Percentiles rank a stretch among this genome's conserved stretches.
Evolutionary conservation across 2,797 vertebrate genomes (phyloP).

Genomic region (Tinamus major): DNA sequence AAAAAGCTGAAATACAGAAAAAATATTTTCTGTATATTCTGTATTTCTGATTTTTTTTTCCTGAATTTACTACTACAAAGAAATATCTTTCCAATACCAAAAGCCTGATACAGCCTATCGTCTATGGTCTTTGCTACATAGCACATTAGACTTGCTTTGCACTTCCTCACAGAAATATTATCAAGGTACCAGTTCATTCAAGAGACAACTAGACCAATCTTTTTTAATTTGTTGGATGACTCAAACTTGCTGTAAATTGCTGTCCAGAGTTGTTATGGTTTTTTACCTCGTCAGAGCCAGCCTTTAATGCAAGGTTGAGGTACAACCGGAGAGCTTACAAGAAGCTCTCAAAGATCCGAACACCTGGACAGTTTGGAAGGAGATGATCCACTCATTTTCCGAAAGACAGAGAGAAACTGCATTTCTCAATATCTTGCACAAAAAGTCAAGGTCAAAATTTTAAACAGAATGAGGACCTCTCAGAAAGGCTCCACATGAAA

Average conservation of each 20-base stretch:
- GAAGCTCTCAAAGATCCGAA: neutral
- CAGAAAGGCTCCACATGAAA: neutral
- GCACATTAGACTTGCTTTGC: neutral
- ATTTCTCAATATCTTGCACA: neutral
- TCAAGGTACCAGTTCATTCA: neutral
- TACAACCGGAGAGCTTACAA: neutral
- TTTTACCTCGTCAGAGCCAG: neutral
- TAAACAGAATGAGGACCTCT: neutral
- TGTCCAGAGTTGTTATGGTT: neutral
- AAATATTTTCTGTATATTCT: too few relatives aligned
- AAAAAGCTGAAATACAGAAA: neutral
- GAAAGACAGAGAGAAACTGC: neutral
- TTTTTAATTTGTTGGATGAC: neutral
- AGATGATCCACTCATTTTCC: neutral
- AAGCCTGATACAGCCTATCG: neutral
- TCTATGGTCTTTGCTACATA: neutral
- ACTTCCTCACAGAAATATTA: neutral
- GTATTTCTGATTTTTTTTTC: neutral
- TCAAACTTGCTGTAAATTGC: neutral
- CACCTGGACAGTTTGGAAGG: neutral
- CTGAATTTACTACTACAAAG: neutral
- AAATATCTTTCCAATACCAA: neutral
- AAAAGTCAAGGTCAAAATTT: neutral
- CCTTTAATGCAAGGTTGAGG: neutral
- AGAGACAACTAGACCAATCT: neutral